Conservation (phyloP, 2,797 vertebrate species). For the Lophius americanus region DNA sequence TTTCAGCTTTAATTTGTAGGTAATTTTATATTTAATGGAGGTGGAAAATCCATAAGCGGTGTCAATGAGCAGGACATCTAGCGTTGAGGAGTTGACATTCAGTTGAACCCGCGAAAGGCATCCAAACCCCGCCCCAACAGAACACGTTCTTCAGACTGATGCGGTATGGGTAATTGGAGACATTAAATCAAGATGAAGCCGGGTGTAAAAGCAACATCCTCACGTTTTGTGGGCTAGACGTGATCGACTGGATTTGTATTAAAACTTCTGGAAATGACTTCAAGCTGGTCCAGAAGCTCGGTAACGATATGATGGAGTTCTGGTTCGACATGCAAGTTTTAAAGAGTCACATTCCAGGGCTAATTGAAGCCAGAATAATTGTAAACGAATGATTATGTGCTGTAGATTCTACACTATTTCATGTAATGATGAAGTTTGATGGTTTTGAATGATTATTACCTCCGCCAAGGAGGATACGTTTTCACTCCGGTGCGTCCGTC, state of each 20-base stretch:
- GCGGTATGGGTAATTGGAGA: slow-evolving; percentile 23
- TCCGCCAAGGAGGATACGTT: too few species aligned
- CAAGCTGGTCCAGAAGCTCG: slow-evolving; percentile 54
- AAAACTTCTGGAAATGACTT: slow-evolving; percentile 66
- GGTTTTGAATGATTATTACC: too few species aligned
- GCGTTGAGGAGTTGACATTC: slow-evolving; percentile 22
- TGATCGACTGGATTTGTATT: slow-evolving; percentile 59
- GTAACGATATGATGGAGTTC: slow-evolving; percentile 35
- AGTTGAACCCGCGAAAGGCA: background rate
- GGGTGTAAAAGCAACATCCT: slow-evolving; percentile 29
- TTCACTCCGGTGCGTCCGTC: too few species aligned
- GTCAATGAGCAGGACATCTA: slow-evolving; percentile 22
- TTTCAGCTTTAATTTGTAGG: slow-evolving; percentile 27
- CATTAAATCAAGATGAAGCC: slow-evolving; percentile 32
- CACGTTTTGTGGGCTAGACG: slow-evolving; percentile 43
- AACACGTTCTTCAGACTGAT: slow-evolving; percentile 27
- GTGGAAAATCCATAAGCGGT: slow-evolving; percentile 39
- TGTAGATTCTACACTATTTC: too few species aligned
- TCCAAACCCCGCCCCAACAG: slow-evolving; percentile 25
- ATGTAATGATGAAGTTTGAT: background rate
- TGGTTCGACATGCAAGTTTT: slow-evolving; percentile 3
- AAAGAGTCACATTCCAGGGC: too few species aligned
- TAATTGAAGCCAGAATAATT: background rate
- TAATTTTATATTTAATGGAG: slow-evolving; percentile 34
- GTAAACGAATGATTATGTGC: background rate